phyloP scores from a whole-genome alignment of 2,113 vertebrate genomes.

The Pristiophorus japonicus region DNA sequence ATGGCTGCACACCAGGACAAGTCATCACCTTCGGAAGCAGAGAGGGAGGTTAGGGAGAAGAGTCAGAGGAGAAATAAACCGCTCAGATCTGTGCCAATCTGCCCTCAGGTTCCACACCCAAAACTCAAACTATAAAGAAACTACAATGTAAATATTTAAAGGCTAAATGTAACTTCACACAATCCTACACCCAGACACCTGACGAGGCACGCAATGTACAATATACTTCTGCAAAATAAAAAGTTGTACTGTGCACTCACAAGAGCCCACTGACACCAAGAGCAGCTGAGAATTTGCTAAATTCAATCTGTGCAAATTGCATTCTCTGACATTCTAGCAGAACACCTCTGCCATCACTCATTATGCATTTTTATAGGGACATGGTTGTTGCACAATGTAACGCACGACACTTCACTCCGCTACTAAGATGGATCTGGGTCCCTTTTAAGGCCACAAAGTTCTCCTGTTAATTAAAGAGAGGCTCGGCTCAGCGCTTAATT shows the following conservation, averaged over 20 bases:
- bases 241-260: neutral
- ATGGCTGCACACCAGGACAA: neutral
- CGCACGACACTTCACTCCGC: too few species aligned
- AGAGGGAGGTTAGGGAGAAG: neutral
- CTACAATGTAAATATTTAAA: neutral
- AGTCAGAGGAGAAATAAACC: neutral
- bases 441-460: neutral
- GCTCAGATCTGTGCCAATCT: neutral
- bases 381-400: neutral
- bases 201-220: too few species aligned
- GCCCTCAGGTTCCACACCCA: neutral
- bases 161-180: neutral
- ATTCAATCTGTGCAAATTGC: neutral
- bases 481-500: neutral
- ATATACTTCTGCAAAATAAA: too few species aligned
- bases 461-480: neutral
- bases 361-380: neutral
- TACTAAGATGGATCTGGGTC: neutral
- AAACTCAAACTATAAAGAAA: neutral
- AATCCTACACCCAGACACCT: neutral
- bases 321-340: neutral
- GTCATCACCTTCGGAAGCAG: neutral
- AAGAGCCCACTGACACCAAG: neutral
- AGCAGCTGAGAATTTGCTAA: neutral
- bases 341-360: neutral